Evolutionary conservation across 2,797 vertebrate genomes (phyloP), one percentile per base, ranked within the genome.

Genomic region (Echiichthys vipera): DNA sequence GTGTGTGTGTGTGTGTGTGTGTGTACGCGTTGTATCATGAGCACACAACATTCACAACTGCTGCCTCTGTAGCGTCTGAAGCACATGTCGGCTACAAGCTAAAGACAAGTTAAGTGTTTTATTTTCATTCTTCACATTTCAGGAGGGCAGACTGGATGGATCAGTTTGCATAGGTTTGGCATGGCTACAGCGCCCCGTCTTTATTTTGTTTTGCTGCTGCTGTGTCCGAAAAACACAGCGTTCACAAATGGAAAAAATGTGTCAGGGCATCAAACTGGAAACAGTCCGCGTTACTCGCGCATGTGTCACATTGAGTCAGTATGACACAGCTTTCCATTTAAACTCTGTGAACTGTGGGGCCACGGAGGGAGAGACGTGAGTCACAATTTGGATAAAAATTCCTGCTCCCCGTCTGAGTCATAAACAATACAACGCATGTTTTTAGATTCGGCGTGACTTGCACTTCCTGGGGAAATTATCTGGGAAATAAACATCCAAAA

Each of bases 81-180:
- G 49, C 68, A 43, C 72, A 54, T 49, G n/a, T 17, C n/a, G 69
- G 58, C 64, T 54, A 30, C 46, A 5, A 59, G 80, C 56, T 75
- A 49, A 71, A 71, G 56, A 74, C 67, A 24, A 81, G 57, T 32
- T 17, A 34, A 45, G 62, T 49, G 53, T 77, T 83, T 67, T 34
- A 22, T n/a, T 29, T 25, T n/a, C 36, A 34, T 46, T 68, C 54
- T 90, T 92, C 87, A 88, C 82, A 89, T 89, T 89, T 87, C 63
- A 65, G 49, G 71, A 84, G 77, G 75, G 59, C 71, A 55, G 67
- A 81, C 42, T 47, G 74, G 78, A 45, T 81, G 65, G 84, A 78
- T 88, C 53, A 50, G 77, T 89, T 94, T 95, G 92, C 94, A 95
- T 95, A 95, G 93, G 84, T 89, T 84, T 45, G 64, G 45, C 29